Base-by-base conservation (phyloP, 1,140 invertebrate species). In the Drosophila paulistorum region DNA sequence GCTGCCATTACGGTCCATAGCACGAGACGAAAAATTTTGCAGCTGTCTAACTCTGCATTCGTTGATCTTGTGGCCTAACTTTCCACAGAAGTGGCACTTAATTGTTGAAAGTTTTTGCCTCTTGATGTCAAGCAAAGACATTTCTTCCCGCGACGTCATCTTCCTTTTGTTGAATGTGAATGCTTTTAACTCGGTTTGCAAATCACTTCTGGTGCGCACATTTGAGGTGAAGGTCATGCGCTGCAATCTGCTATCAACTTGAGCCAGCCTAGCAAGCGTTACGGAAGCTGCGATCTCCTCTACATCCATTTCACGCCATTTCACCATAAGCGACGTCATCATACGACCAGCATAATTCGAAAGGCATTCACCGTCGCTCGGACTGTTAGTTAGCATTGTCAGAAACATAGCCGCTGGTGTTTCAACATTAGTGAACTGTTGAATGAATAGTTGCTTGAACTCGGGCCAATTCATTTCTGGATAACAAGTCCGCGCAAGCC, bases 321-420 rank as follows among this genome's bases (percentile, higher is more conserved):
- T 70, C 33, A 20, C 48, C 7, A 39, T 68, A 35, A 69, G 39
- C 58, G 68, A 60, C 60, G 33, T 72, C 65, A 71, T 11, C 59
- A 65, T 63, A n/a, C 69, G 65, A 39, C 65, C 59, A 33, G 65
- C 74, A 35, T 72, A 76, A 58, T 59, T 61, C 9, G 69, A 64
- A 11, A 66, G 62, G 26, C 72, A 58, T 23, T 75, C 72, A 7
- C 41, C 64, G 9, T 71, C 65, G 48, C 65, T 60, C 14, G 68
- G 69, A 59, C 60, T 26, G 55, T n/a, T 45, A 10, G 42, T n/a
- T 48, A 68, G 58, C 60, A 74, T 48, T 23, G 14, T 17, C 35
- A 71, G 33, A 60, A 71, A 61, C 62, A 61, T 71, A 60, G 69
- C 62, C 11, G 69, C 69, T 61, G 69, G 69, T 14, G 69, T 71